Evolutionary conservation across 2,797 vertebrate species (phyloP).

Genomic region (Chromis chromis): DNA sequence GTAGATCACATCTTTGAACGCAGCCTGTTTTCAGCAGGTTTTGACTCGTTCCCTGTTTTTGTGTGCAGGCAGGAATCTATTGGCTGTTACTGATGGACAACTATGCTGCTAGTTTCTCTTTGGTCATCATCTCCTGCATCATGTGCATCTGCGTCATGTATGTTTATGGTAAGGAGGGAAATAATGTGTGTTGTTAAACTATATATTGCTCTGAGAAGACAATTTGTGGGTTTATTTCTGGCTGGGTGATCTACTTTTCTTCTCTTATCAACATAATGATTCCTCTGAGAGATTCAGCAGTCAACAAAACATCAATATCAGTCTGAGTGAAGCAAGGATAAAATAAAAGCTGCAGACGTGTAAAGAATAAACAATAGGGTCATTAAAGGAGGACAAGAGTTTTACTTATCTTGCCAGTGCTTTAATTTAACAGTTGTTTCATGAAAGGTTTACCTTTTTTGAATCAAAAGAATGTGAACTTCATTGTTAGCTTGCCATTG

Average conservation of each 20-base stretch:
- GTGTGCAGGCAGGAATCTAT: constrained; percentile 94
- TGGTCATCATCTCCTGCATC: constrained; percentile 98
- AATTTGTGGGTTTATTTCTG: too few relatives aligned
- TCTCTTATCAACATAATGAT: too few relatives aligned
- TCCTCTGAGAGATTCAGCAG: too few relatives aligned
- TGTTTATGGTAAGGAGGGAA: constrained; percentile 90
- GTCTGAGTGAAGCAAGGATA: too few relatives aligned
- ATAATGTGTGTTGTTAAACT: background rate
- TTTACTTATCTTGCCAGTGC: too few relatives aligned
- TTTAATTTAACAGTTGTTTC: too few relatives aligned
- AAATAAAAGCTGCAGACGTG: too few relatives aligned
- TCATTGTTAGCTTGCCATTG: too few relatives aligned
- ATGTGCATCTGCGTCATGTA: constrained; percentile 99
- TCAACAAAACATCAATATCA: too few relatives aligned
- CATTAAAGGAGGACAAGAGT: too few relatives aligned
- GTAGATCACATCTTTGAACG: background rate
- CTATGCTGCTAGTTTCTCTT: constrained; percentile 97
- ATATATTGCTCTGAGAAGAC: background rate
- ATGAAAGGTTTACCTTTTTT: background rate
- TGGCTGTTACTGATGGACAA: constrained; percentile 99
- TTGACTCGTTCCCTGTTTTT: constrained; percentile 24
- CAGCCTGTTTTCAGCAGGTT: background rate
- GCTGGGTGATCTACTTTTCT: too few relatives aligned
- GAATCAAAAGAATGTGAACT: background rate
- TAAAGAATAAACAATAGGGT: too few relatives aligned